Evolutionary conservation across 2,888 invertebrate genomes (phyloP), one percentile per base, ranked within the genome.

Genomic region (Archips xylosteana): DNA sequence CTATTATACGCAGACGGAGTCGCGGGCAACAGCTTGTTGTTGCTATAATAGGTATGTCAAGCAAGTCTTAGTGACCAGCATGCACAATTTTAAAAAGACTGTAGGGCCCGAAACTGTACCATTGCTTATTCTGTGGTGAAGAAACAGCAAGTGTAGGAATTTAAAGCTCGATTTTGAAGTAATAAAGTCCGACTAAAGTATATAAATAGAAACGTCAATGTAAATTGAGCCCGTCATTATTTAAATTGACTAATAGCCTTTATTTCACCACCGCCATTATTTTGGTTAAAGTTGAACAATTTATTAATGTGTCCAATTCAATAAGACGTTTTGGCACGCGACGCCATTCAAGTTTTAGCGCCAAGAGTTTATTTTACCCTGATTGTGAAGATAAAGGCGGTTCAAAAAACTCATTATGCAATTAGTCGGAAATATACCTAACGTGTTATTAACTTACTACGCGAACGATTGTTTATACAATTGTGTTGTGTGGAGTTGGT

Each of bases 361-460:
- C 47, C 45, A 66, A 63, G 42, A 8, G 66, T 70, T 65, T 67
- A 74, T 75, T 69, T 57, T 13, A 65, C 51, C 60, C 47, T 49
- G 69, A 69, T 72, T 54, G 57, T 70, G n/a, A 32, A 61, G 23
- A 57, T 64, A 62, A 67, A 69, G 64, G 76, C 5, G 47, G 76
- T 75, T 76, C 74, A 77, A 75, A 78, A 76, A 78, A 77, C 76
- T 71, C 76, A 76, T 78, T 77, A 69, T 60, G 66, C 51, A 36
- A 47, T 49, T 6, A 67, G 5, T 32, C 32, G 34, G 12, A 12
- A 15, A 42, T 9, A 42, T 42, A 49, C 5, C n/a, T 5, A 9
- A 54, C 54, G 42, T 45, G 45, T 45, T 49, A 47, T 12, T 47
- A 13, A 8, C 6, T 69, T 49, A 61, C 61, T 49, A 61, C 32